Evolutionary conservation across 64 coral and sea anemone species (phyloP), one percentile per base, ranked within the genome.

Genomic region (Montipora foliosa): DNA sequence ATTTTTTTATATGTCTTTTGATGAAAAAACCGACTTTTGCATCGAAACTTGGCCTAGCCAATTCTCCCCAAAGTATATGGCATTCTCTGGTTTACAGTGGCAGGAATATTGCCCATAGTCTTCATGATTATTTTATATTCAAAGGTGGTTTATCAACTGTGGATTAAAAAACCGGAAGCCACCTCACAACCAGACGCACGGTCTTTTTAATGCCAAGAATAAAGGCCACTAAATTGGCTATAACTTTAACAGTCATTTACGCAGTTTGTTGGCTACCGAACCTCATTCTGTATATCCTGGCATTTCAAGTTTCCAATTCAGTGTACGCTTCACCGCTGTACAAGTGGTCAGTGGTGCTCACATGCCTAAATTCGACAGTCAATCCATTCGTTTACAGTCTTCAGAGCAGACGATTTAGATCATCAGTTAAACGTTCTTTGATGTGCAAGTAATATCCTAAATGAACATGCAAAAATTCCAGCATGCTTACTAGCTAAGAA

Each of bases 361-460:
- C 86, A 8, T 95, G 78, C 49, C 77, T 98, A 8, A 94, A 94
- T 52, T 94, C 91, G 11, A 89, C 89, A 37, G 21, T 92, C 8
- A 98, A 98, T 71, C 96, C 96, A 4, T 98, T 98, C 47, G 93
- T 98, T 19, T 98, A 98, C 19, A 89, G 83, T 24, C 71, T 98
- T 70, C 89, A 98, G 62, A 98, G 96, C 19, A 19, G 88, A 22
- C 83, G 87, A n/a, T 98, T 98, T 47, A 80, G 92, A 82, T 75
- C 58, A 24, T 94, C 79, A 6, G 81, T 94, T 2, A 98, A 92
- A 77, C 73, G 78, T 47, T 21, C 60, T 17, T 48, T 90, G 24
- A 15, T 29, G 60, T 90, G 89, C 62, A 78, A 81, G 8, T 86
- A 46, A 49, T 13, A 44, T 16, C 47, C 13, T 45, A 15, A 9